These are phyloP conservation scores for Knipowitschia caucasica DNA, from an alignment of 2,797 vertebrate genomes.

Conservation along the genomic window DNA sequence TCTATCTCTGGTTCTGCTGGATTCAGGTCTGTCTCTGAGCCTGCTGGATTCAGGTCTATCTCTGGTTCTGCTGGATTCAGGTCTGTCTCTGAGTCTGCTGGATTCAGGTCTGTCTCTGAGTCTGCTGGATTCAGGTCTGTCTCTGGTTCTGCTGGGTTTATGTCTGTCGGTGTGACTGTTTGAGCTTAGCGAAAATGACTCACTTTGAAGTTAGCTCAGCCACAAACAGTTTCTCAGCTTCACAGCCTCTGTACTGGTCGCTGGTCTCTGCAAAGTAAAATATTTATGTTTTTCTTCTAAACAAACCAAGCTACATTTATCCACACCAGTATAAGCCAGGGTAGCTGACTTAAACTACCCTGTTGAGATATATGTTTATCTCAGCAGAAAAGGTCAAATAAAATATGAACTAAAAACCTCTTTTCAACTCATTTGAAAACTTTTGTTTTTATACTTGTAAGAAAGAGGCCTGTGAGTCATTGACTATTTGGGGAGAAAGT, in stretches of 20 bases:
- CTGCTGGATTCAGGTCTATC: slow-evolving; percentile 7
- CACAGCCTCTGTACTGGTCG: neutral
- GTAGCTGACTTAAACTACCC: too few species aligned
- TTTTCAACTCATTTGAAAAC: too few species aligned
- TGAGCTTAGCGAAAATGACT: slow-evolving; percentile 16
- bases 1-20: slow-evolving; percentile 15
- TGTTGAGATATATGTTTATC: too few species aligned
- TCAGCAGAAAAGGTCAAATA: too few species aligned
- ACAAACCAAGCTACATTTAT: too few species aligned
- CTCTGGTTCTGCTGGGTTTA: slow-evolving; percentile 14
- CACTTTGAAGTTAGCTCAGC: slow-evolving; percentile 28
- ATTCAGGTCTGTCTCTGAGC: slow-evolving; percentile 6
- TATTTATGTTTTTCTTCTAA: slow-evolving; percentile 29
- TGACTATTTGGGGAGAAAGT: too few species aligned
- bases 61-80: slow-evolving; percentile 16
- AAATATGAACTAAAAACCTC: too few species aligned
- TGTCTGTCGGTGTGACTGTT: slow-evolving; percentile 15
- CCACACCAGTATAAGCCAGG: too few species aligned
- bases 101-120: slow-evolving; percentile 7
- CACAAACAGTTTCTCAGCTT: slow-evolving; percentile 12
- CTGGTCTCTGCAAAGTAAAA: slow-evolving; percentile 5
- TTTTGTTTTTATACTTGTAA: too few species aligned
- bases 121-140: slow-evolving; percentile 12
- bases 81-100: slow-evolving; percentile 12
- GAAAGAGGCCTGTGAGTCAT: too few species aligned